phyloP scores from a whole-genome alignment of 2,797 vertebrate species.

The Trachurus trachurus region DNA sequence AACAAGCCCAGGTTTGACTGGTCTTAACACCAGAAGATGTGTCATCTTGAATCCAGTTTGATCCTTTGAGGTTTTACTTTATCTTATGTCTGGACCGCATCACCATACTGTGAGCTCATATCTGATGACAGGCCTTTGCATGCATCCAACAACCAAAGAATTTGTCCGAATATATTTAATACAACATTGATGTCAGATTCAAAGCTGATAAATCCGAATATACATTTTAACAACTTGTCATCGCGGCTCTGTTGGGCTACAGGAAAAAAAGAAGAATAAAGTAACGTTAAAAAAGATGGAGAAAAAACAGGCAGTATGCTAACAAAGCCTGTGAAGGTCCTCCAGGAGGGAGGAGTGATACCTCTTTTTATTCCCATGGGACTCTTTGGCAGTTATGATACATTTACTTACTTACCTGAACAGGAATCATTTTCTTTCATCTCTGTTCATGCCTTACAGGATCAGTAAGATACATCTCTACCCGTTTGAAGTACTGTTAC shows the following conservation, averaged over 20 bases:
- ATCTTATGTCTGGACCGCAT: neutral
- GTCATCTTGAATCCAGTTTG: constrained; percentile 6
- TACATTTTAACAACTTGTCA: constrained; percentile 31
- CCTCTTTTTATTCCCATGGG: constrained; percentile 51
- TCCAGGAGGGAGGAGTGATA: constrained; percentile 46
- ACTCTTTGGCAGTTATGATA: constrained; percentile 77
- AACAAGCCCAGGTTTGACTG: neutral
- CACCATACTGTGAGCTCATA: neutral
- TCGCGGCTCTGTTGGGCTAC: neutral
- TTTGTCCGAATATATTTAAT: constrained; percentile 8
- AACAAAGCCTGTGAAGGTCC: constrained; percentile 45
- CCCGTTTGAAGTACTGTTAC: constrained; percentile 74
- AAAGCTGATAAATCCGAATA: constrained; percentile 37
- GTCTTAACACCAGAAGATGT: neutral
- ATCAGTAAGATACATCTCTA: constrained; percentile 74
- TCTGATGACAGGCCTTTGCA: constrained; percentile 3
- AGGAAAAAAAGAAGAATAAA: neutral
- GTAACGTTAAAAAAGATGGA: neutral
- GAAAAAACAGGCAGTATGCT: constrained; percentile 2
- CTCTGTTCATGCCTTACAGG: constrained; percentile 63
- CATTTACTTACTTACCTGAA: constrained; percentile 78
- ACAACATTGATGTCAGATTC: constrained; percentile 15
- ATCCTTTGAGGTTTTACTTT: constrained; percentile 12
- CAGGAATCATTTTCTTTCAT: constrained; percentile 75
- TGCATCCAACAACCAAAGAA: constrained; percentile 12